These are phyloP conservation scores for Austrofundulus limnaeus DNA, from an alignment of 2,113 vertebrate genomes.

Conservation along the genomic window DNA sequence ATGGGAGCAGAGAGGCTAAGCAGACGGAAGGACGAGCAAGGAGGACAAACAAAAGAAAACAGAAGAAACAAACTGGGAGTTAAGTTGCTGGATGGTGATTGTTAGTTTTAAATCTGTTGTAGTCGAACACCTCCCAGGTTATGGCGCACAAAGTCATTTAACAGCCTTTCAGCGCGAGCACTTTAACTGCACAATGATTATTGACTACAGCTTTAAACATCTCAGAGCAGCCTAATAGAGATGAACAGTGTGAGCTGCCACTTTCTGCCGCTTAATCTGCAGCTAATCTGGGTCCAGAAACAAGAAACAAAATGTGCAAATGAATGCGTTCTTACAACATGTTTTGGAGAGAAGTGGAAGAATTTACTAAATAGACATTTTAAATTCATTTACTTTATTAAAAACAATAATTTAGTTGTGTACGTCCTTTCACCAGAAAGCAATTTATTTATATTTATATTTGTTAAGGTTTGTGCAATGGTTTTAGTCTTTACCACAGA, in stretches of 20 bases:
- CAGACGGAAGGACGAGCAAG: conserved; percentile 27
- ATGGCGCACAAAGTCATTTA: conserved; percentile 79
- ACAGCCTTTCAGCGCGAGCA: conserved; percentile 31
- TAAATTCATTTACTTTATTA: no score
- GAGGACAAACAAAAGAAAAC: conserved; percentile 15
- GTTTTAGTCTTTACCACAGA: background rate
- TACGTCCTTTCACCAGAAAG: no score
- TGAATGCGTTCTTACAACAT: no score
- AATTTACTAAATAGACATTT: no score
- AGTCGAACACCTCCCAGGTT: conserved; percentile 25
- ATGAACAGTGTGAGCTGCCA: conserved; percentile 84
- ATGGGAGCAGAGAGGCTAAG: conserved; percentile 14
- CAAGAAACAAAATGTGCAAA: background rate
- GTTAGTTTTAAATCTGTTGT: conserved; percentile 43
- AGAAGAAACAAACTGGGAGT: conserved; percentile 11
- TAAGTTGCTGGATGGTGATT: conserved; percentile 35
- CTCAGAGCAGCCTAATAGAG: conserved; percentile 88
- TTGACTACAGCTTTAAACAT: conserved; percentile 92
- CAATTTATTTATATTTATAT: no score
- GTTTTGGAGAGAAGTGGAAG: no score
- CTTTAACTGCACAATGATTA: conserved; percentile 48
- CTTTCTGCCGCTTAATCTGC: conserved; percentile 67
- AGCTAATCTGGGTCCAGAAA: conserved; percentile 45
- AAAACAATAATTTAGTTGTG: no score
- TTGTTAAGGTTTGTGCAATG: background rate